Conservation (phyloP, 2,888 invertebrate genomes). For the Euspilapteryx auroguttella region DNA sequence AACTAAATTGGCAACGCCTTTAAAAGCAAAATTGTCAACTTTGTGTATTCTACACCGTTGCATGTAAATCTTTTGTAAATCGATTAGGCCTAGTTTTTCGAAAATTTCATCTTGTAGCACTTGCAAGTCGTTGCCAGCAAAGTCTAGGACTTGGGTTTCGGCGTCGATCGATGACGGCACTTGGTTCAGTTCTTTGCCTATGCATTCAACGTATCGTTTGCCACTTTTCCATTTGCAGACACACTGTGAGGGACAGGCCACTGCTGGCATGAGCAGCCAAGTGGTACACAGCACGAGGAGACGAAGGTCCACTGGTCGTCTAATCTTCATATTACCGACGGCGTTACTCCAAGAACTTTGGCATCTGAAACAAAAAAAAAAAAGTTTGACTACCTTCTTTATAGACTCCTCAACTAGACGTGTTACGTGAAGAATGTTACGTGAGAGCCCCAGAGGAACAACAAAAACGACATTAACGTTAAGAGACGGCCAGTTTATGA, state of each 20-base stretch:
- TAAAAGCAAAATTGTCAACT: constrained; percentile 80
- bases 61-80: constrained; percentile 85
- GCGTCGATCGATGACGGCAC: constrained; percentile 81
- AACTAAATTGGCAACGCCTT: constrained; percentile 82
- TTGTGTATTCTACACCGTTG: constrained; percentile 76
- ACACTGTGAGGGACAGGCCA: constrained; percentile 76
- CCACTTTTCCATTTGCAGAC: constrained; percentile 92
- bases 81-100: constrained; percentile 74
- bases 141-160: constrained; percentile 85
- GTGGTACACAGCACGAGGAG: constrained; percentile 48
- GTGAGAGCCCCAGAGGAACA: too few relatives aligned
- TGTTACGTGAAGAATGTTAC: too few relatives aligned
- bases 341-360: constrained; percentile 13
- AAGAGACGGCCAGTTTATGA: too few relatives aligned
- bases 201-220: constrained; percentile 88
- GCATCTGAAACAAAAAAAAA: constrained; percentile 16
- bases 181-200: constrained; percentile 72
- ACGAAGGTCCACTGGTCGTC: constrained; percentile 34
- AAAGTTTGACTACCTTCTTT: too few relatives aligned
- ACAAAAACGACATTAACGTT: too few relatives aligned
- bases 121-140: constrained; percentile 81
- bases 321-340: constrained; percentile 40
- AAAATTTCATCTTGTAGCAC: constrained; percentile 79
- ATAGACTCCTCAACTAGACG: too few relatives aligned
- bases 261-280: constrained; percentile 37